These are phyloP conservation scores for Archips xylosteana DNA, from an alignment of 2,888 invertebrate species.

Conservation along the genomic window DNA sequence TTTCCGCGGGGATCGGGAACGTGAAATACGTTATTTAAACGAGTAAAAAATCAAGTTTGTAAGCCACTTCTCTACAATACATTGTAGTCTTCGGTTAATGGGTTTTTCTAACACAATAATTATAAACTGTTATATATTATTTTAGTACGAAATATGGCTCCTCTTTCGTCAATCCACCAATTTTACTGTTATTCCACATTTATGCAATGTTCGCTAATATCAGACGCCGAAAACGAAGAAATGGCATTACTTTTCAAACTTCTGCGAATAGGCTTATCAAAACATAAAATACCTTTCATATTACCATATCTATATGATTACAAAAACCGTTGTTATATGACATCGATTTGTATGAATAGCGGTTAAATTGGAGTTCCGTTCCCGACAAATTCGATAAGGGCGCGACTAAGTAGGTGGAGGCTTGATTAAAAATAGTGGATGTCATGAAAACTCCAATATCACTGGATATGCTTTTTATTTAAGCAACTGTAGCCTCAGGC, in stretches of 20 bases:
- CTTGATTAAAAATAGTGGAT: constrained; percentile 48
- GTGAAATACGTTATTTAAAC: constrained; percentile 15
- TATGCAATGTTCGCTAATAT: neutral
- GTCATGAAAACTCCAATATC: constrained; percentile 42
- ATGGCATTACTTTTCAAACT: constrained; percentile 4
- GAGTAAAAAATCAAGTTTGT: constrained; percentile 1
- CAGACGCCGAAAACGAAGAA: neutral
- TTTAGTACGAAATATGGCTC: neutral
- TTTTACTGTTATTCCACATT: constrained; percentile 1
- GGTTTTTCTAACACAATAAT: no score
- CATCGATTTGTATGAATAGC: constrained; percentile 41
- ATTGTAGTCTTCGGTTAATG: no score
- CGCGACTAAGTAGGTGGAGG: constrained; percentile 38
- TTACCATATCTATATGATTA: constrained; percentile 11
- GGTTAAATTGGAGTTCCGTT: constrained; percentile 46
- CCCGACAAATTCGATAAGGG: constrained; percentile 48
- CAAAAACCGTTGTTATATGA: constrained; percentile 8
- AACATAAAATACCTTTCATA: constrained; percentile 11
- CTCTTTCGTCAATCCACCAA: neutral
- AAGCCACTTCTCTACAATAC: neutral
- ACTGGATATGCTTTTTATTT: constrained; percentile 30
- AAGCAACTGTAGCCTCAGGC: constrained; percentile 10
- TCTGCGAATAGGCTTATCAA: constrained; percentile 1
- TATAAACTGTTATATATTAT: no score
- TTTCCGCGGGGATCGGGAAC: constrained; percentile 7